Base-by-base conservation (phyloP, 37 sponge, comb jelly and placozoan species). In the Axinella damicornis region DNA sequence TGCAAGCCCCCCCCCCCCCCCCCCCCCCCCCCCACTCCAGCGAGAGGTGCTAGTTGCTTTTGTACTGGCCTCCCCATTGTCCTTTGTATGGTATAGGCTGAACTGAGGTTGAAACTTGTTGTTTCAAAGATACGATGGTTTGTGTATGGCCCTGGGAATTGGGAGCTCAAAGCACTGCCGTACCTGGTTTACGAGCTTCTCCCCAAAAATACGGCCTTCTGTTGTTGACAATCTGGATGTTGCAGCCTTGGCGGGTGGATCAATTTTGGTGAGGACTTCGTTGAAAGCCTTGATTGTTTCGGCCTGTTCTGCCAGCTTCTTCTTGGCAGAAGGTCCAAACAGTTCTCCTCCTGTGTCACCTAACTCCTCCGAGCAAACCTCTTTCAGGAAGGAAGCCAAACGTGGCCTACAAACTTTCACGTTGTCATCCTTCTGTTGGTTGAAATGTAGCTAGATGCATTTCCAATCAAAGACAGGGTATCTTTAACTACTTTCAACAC, bases 381-480 rank as follows among this genome's bases (percentile, higher is more conserved):
- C 17, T 11, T 1, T 11, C 1, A 61, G 65, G 25, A 9, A 2
- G 53, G 22, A 0, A 9, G 34, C 61, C 9, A 58, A 30, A 2
- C 61, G 34, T 30, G 2, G 20, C 6, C 9, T 57, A 1, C 57
- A 13, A 11, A 4, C 15, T 2, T 32, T 12, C 20, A 76, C 2
- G 35, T 76, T 5, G 2, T 9, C 5, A 32, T 61, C 61, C 77
- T 76, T 9, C 77, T 60, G 9, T 1, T 5, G 5, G 35, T 9
- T 2, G 77, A 76, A 34, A 76, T 22, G 18, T 76, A 76, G 37
- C 57, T 56, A 32, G 61, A 58, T 27, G 77, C 59, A 35, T 76
- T 76, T 2, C 77, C 77, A 32, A 76, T 57, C 19, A 76, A n/a
- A n/a, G n/a, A n/a, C n/a, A n/a, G n/a, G n/a, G n/a, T n/a, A n/a